Percentiles rank a stretch among this genome's conserved stretches.
Evolutionary conservation across 2,888 invertebrate genomes (phyloP).

Genomic region (Conops quadrifasciatus): DNA sequence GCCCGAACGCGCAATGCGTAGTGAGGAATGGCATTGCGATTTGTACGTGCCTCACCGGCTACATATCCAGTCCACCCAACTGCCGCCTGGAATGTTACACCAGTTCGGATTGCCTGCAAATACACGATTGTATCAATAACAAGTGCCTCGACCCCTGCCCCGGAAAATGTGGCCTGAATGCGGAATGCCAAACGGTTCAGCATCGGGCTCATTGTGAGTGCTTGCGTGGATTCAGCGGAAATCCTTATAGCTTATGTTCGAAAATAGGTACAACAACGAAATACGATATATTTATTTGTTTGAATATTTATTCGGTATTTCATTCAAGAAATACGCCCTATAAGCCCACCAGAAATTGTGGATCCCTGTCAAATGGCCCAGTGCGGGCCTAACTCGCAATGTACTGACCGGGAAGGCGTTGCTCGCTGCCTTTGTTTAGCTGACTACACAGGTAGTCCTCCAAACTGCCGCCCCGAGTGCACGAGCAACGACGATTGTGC

Average conservation of each 20-base stretch:
- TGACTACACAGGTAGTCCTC: conserved; percentile 77
- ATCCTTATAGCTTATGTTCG: conserved; percentile 74
- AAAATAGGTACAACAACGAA: conserved; percentile 58
- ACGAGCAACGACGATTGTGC: conserved; percentile 76
- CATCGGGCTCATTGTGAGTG: conserved; percentile 83
- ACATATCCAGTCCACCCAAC: conserved; percentile 75
- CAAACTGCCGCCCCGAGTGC: conserved; percentile 77
- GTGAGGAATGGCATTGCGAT: conserved; percentile 71
- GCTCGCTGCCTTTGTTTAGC: conserved; percentile 75
- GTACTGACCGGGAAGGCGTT: conserved; percentile 70
- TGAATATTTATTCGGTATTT: background rate
- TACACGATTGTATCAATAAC: conserved; percentile 74
- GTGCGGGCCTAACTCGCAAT: conserved; percentile 80
- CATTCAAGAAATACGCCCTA: conserved; percentile 39
- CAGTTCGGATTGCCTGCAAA: conserved; percentile 75
- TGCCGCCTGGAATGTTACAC: conserved; percentile 78
- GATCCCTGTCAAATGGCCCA: conserved; percentile 79
- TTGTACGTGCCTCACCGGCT: conserved; percentile 73
- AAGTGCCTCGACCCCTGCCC: conserved; percentile 80
- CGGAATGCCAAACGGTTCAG: conserved; percentile 77
- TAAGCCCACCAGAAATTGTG: conserved; percentile 40
- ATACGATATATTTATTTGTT: background rate
- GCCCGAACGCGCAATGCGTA: conserved; percentile 75
- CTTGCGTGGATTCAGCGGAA: conserved; percentile 73
- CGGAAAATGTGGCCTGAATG: conserved; percentile 76